Evolutionary conservation across 2,888 invertebrate species (phyloP).

Genomic region (Patella caerulea): DNA sequence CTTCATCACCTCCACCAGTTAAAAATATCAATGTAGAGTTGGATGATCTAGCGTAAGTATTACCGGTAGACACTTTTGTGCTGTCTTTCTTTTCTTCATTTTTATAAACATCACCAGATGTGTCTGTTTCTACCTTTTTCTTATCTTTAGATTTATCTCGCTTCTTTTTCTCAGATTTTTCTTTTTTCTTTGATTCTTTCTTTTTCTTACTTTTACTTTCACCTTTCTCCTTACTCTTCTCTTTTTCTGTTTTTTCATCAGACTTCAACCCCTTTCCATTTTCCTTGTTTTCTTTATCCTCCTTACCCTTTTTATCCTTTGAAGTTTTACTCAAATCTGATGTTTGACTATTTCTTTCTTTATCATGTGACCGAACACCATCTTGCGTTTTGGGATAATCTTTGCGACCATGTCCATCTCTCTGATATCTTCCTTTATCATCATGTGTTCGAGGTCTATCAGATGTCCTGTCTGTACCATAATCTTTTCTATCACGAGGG

Average conservation of each 20-base stretch:
- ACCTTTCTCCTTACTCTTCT: conserved; percentile 72
- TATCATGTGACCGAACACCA: conserved; percentile 10
- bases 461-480: conserved; percentile 19
- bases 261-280: conserved; percentile 69
- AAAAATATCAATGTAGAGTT: conserved; percentile 11
- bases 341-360: conserved; percentile 19
- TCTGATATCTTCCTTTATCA: conserved; percentile 10
- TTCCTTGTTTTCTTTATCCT: conserved; percentile 41
- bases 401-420: conserved; percentile 6
- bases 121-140: conserved; percentile 64
- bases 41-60: not conserved
- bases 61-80: not conserved
- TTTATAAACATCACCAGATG: conserved; percentile 35
- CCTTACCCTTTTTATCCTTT: conserved; percentile 15
- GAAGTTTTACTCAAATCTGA: conserved; percentile 10
- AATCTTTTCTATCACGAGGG: conserved; percentile 8
- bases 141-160: conserved; percentile 37
- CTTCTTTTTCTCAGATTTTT: conserved; percentile 43
- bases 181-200: conserved; percentile 37
- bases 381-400: conserved; percentile 23
- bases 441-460: not conserved
- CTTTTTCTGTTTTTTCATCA: conserved; percentile 71
- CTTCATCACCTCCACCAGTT: conserved; percentile 17
- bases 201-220: conserved; percentile 42
- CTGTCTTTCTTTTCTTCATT: conserved; percentile 16